phyloP scores from a whole-genome alignment of 2,888 invertebrate species.

The Caenorhabditis parvicauda region DNA sequence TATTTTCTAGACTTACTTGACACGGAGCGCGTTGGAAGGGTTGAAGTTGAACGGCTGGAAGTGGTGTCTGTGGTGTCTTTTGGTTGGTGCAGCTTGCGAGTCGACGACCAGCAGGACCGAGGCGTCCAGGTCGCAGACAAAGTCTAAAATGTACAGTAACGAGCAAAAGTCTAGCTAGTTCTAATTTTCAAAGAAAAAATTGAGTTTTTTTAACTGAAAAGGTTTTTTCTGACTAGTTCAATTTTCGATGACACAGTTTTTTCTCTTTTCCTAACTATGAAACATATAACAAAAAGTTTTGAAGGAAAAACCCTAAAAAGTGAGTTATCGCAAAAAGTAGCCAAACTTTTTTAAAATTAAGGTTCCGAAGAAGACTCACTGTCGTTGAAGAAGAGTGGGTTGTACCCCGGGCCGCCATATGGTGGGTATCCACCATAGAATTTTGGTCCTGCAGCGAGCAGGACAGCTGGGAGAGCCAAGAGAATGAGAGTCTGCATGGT shows the following conservation, averaged over 20 bases:
- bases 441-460: too few species aligned
- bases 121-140: slow-evolving; percentile 48
- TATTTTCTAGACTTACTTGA: slow-evolving; percentile 29
- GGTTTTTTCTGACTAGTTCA: neutral
- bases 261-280: too few species aligned
- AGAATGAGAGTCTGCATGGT: slow-evolving; percentile 1
- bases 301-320: neutral
- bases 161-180: too few species aligned
- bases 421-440: slow-evolving; percentile 2
- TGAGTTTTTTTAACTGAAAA: neutral
- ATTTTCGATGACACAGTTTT: too few species aligned
- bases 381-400: slow-evolving; percentile 33
- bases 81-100: too few species aligned
- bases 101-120: slow-evolving; percentile 45
- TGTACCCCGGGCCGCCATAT: slow-evolving; percentile 15
- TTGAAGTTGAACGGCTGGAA: slow-evolving; percentile 11
- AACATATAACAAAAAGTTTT: too few species aligned
- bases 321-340: neutral
- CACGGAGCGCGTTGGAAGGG: slow-evolving; percentile 36
- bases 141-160: slow-evolving; percentile 27
- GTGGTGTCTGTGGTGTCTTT: slow-evolving; percentile 15
- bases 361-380: slow-evolving; percentile 14
- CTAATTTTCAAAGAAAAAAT: neutral
- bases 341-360: neutral
- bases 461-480: neutral